These are phyloP conservation scores for Microtus oregoni DNA, from an alignment of 2,113 vertebrate genomes.

Conservation along the genomic window DNA sequence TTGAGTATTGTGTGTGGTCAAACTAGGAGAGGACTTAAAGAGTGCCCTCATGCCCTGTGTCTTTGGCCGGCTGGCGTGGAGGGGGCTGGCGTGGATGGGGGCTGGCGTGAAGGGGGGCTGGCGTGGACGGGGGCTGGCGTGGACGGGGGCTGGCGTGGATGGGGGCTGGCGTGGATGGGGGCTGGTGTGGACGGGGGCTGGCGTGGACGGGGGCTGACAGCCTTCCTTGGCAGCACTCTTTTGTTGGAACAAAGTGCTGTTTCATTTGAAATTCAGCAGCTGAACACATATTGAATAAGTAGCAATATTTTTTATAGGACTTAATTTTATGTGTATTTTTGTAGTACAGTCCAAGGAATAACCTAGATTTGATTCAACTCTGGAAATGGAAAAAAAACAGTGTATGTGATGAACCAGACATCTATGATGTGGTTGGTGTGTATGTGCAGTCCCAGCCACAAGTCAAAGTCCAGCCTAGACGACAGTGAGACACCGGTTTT, in stretches of 20 bases:
- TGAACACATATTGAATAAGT: background rate
- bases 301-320: background rate
- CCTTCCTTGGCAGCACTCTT: background rate
- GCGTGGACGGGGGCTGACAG: background rate
- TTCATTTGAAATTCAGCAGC: constrained; percentile 22
- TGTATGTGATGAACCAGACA: background rate
- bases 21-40: background rate
- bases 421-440: background rate
- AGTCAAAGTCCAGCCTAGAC: background rate
- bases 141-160: no score
- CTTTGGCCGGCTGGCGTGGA: background rate
- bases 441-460: background rate
- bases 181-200: no score
- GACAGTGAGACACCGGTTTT: background rate
- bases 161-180: no score
- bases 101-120: no score
- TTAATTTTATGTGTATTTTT: background rate
- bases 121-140: no score
- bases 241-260: constrained; percentile 1
- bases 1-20: background rate
- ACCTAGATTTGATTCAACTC: constrained; percentile 8
- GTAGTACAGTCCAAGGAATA: background rate
- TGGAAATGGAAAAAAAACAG: background rate
- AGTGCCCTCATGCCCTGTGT: background rate
- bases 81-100: background rate